These are phyloP conservation scores for Trypoxylus dichotomus DNA, from an alignment of 1,140 invertebrate genomes.

Conservation along the genomic window DNA sequence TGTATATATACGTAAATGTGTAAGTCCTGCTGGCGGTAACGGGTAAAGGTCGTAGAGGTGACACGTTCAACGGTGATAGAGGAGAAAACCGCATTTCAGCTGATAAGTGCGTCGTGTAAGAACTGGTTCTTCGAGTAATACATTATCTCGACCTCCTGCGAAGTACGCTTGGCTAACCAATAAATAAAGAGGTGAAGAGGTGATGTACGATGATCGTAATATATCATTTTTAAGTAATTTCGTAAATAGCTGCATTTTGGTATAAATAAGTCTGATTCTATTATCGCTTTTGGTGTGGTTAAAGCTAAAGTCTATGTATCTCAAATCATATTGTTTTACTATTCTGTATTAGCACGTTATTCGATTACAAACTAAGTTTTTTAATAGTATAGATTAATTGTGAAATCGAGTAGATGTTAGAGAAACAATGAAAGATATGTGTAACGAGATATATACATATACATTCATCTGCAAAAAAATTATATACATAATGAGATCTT, in stretches of 20 bases:
- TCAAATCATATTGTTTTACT: too few relatives aligned
- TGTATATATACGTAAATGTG: too few relatives aligned
- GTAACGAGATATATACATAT: too few relatives aligned
- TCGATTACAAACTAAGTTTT: too few relatives aligned
- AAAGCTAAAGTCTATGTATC: not conserved
- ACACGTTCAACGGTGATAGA: not conserved
- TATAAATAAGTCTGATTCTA: not conserved
- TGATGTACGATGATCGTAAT: not conserved
- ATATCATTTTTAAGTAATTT: not conserved
- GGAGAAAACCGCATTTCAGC: not conserved
- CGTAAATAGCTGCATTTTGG: not conserved
- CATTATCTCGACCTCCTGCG: conserved; percentile 5
- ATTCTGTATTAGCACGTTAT: too few relatives aligned
- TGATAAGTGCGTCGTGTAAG: not conserved
- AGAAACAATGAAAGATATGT: too few relatives aligned
- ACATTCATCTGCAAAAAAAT: too few relatives aligned
- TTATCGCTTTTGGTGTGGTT: not conserved
- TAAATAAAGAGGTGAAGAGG: not conserved
- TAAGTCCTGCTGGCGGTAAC: too few relatives aligned
- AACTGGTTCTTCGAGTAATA: conserved; percentile 2
- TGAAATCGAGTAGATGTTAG: too few relatives aligned
- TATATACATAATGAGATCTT: too few relatives aligned
- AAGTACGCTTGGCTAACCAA: not conserved
- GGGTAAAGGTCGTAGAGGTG: not conserved
- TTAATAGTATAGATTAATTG: too few relatives aligned